These are phyloP conservation scores for Nemotelus nigrinus DNA, from an alignment of 2,888 invertebrate genomes.

Conservation along the genomic window DNA sequence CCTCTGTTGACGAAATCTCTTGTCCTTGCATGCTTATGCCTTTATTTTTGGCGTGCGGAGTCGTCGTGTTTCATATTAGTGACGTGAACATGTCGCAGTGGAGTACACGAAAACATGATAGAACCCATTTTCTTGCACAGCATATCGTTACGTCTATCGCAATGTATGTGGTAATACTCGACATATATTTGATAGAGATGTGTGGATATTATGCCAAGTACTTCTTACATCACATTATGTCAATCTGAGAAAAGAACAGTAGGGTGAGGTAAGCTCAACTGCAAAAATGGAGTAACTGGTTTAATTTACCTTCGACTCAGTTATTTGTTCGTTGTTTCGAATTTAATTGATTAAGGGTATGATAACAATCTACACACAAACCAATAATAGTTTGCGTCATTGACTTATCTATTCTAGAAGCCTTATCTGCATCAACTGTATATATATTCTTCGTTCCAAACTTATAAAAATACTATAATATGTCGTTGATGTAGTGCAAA, in stretches of 20 bases:
- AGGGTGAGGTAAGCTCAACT: not conserved
- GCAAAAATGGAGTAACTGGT: no score
- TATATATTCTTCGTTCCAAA: no score
- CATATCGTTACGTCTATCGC: conserved; percentile 13
- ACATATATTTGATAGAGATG: not conserved
- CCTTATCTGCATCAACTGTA: no score
- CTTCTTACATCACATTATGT: conserved; percentile 15
- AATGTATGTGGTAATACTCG: conserved; percentile 32
- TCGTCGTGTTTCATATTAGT: conserved; percentile 6
- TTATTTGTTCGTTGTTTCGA: no score
- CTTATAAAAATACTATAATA: no score
- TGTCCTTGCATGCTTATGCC: not conserved
- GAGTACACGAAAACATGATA: conserved; percentile 3
- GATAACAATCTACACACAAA: no score
- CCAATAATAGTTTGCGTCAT: no score
- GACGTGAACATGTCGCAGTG: conserved; percentile 26
- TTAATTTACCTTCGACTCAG: no score
- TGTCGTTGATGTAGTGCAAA: no score
- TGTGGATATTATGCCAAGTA: conserved; percentile 22
- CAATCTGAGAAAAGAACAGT: conserved; percentile 4
- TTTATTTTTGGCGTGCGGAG: not conserved
- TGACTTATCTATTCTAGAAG: no score
- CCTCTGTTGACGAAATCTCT: not conserved
- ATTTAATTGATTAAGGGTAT: no score
- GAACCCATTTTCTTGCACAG: conserved; percentile 17